Evolutionary conservation across 2,888 invertebrate species (phyloP), one percentile per base, ranked within the genome.

Genomic region (Drosophila austrosaltans): DNA sequence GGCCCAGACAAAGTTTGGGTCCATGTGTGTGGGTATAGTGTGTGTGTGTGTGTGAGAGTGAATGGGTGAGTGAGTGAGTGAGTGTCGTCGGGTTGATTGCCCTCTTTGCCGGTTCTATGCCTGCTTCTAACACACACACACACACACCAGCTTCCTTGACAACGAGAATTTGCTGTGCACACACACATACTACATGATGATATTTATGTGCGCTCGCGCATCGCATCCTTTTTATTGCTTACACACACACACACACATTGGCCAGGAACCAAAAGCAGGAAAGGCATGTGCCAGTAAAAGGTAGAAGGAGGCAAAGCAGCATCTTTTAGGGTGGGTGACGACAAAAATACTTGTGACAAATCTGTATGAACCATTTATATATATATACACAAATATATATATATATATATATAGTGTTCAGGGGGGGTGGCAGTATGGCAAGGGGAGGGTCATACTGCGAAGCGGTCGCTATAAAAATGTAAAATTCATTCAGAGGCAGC

Each of bases 281-380:
- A 36, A 32, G 36, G 36, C 36, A 36, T 36, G 36, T 36, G 36
- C 36, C 36, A 36, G 36, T 36, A 36, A 8, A 36, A 36, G 39
- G 62, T 36, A 36, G 36, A 36, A 36, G 39, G 62, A 53, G 44
- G 32, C 32, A 57, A 22, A 56, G 16, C 53, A 53, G 32, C 53
- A 42, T 59, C 25, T 6, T 16, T 12, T 7, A 25, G 59, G 30
- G 53, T 64, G 42, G 63, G 62, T 67, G 86, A 79, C 79, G 81
- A 86, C 87, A 81, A 83, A 81, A 83, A 84, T 84, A 77, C 82
- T 84, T 82, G 78, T 80, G 82, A 84, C 82, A 87, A 82, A 83
- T 82, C 79, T 79, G 78, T 58, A 78, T 59, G 58, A 72, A 66
- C 48, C 22, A 48, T 42, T 42, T 42, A 42, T 42, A 42, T 42